Conservation (phyloP, 2,888 invertebrate genomes). For the Dicyrtomina minuta region DNA sequence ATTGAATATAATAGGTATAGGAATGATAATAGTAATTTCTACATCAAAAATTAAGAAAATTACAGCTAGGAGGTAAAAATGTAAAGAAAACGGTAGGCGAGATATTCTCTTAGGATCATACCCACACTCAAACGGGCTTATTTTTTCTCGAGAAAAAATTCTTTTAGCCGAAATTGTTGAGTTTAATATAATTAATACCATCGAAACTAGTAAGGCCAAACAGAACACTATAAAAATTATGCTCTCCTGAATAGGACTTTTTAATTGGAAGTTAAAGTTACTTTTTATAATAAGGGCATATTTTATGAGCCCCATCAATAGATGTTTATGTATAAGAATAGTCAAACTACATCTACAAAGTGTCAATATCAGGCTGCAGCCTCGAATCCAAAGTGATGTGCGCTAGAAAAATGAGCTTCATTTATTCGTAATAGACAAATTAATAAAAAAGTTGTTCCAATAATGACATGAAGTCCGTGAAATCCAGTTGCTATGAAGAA, state of each 20-base stretch:
- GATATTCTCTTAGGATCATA: constrained; percentile 62
- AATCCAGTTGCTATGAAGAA: constrained; percentile 76
- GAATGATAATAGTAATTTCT: constrained; percentile 68
- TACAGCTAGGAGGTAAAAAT: constrained; percentile 68
- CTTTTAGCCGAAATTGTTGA: constrained; percentile 62
- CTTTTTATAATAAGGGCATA: constrained; percentile 69
- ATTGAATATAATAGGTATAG: constrained; percentile 60
- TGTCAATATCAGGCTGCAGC: constrained; percentile 70
- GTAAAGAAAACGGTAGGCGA: constrained; percentile 63
- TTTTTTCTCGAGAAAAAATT: constrained; percentile 65
- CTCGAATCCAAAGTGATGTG: constrained; percentile 68
- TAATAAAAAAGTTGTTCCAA: constrained; percentile 63
- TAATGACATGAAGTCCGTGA: constrained; percentile 71
- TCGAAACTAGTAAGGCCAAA: constrained; percentile 55
- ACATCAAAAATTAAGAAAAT: constrained; percentile 74
- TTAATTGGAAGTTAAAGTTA: constrained; percentile 74
- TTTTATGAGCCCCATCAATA: constrained; percentile 68
- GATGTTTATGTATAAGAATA: constrained; percentile 66
- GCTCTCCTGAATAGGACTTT: constrained; percentile 66
- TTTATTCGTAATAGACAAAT: constrained; percentile 61
- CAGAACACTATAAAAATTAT: constrained; percentile 59
- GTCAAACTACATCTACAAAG: constrained; percentile 67
- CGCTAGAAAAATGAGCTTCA: constrained; percentile 61
- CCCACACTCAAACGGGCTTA: constrained; percentile 66
- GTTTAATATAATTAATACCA: constrained; percentile 56